phyloP scores from a whole-genome alignment of 1,140 invertebrate genomes.

The Paraescarpia echinospica region DNA sequence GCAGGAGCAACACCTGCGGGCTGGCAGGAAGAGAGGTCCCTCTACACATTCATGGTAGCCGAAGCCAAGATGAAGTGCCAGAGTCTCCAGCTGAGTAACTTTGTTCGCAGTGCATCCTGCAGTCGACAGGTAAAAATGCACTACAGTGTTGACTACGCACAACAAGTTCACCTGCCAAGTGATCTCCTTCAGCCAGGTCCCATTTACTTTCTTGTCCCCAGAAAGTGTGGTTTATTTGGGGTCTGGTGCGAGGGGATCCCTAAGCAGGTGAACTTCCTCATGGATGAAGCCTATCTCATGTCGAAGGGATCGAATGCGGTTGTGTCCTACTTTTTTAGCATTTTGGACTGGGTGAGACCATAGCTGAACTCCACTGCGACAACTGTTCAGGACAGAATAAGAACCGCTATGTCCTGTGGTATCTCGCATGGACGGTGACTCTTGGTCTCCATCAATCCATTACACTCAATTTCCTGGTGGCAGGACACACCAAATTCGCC shows the following conservation, averaged over 20 bases:
- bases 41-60: too few species aligned
- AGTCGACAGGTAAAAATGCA: conserved; percentile 21
- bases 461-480: conserved; percentile 16
- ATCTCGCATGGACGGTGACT: conserved; percentile 36
- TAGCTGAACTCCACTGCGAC: conserved; percentile 26
- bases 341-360: conserved; percentile 32
- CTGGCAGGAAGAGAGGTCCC: conserved; percentile 2
- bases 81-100: conserved; percentile 22
- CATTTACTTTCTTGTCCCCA: conserved; percentile 17
- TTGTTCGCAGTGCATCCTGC: conserved; percentile 13
- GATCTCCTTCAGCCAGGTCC: conserved; percentile 21
- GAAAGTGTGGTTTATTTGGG: conserved; percentile 34
- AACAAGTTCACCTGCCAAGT: conserved; percentile 20
- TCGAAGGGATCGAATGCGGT: conserved; percentile 41
- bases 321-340: conserved; percentile 32
- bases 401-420: conserved; percentile 39
- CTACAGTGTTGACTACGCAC: conserved; percentile 25
- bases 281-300: conserved; percentile 29
- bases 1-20: neutral
- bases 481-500: conserved; percentile 34
- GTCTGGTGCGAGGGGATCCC: conserved; percentile 36
- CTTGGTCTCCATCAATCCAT: conserved; percentile 32
- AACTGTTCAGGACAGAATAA: conserved; percentile 40
- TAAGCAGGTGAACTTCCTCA: conserved; percentile 33
- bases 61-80: neutral